phyloP scores from a whole-genome alignment of 2,797 vertebrate species.

The Pangasius macronema region DNA sequence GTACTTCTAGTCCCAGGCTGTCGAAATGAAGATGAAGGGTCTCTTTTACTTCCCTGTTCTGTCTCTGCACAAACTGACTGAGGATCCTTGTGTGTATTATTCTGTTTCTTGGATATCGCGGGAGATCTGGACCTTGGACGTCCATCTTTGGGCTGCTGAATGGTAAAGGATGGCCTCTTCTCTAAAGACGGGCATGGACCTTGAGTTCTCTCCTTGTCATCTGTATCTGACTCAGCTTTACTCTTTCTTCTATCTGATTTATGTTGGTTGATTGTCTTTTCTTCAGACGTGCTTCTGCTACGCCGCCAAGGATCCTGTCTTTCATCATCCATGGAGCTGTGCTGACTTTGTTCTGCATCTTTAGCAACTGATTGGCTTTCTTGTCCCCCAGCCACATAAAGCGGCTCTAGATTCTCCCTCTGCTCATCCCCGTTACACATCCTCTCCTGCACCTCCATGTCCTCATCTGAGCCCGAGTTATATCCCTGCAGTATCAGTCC shows the following conservation, averaged over 20 bases:
- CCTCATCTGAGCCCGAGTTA: constrained; percentile 95
- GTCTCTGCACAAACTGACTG: constrained; percentile 78
- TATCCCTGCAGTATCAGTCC: constrained; percentile 98
- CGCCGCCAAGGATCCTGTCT: constrained; percentile 82
- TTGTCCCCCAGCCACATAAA: constrained; percentile 44
- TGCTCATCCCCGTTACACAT: constrained; percentile 84
- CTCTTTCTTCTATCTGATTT: constrained; percentile 81
- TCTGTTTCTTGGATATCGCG: constrained; percentile 69
- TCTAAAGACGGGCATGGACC: constrained; percentile 78
- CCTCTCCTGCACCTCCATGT: constrained; percentile 85
- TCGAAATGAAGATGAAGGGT: constrained; percentile 61
- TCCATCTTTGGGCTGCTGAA: constrained; percentile 75
- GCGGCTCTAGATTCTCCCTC: constrained; percentile 64
- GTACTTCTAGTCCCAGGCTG: constrained; percentile 71
- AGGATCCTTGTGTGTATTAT: constrained; percentile 76
- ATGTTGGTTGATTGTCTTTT: constrained; percentile 77
- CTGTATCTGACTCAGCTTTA: constrained; percentile 64
- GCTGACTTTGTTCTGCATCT: constrained; percentile 80
- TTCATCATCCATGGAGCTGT: constrained; percentile 80
- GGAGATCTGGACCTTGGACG: constrained; percentile 79
- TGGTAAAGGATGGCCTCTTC: constrained; percentile 78
- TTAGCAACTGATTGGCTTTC: constrained; percentile 51
- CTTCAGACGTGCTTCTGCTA: constrained; percentile 86
- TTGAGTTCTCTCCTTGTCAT: constrained; percentile 57
- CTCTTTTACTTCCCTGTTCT: constrained; percentile 73